Percentiles rank a stretch among this genome's conserved stretches.
These are phyloP conservation scores for Drosophila pegasa DNA, from an alignment of 2,888 invertebrate genomes.

Conservation along the genomic window DNA sequence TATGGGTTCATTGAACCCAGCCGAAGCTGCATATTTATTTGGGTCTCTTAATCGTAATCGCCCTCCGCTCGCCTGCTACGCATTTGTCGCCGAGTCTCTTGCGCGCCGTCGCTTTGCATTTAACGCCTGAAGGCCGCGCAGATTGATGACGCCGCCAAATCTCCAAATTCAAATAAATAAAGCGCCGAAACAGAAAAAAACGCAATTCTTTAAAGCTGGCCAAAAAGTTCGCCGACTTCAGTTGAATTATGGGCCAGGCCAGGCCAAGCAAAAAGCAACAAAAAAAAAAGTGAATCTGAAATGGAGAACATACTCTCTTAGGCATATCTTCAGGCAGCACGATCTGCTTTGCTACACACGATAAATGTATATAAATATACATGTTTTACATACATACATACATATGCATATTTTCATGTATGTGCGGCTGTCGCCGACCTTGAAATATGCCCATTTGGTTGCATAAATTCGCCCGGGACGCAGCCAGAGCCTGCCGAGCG, in stretches of 20 bases:
- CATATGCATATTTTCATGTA: conserved; percentile 12
- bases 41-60: conserved; percentile 69
- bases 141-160: conserved; percentile 77
- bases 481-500: conserved; percentile 15
- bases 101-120: conserved; percentile 70
- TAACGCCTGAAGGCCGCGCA: conserved; percentile 78
- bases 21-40: conserved; percentile 70
- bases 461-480: conserved; percentile 72
- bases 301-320: conserved; percentile 63
- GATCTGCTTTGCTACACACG: conserved; percentile 32
- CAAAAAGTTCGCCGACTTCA: conserved; percentile 66
- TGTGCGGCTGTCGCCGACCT: conserved; percentile 70
- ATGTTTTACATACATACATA: not conserved
- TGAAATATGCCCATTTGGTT: conserved; percentile 78
- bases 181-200: conserved; percentile 15
- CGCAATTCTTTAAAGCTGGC: conserved; percentile 53
- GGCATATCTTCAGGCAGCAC: conserved; percentile 49
- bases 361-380: not conserved
- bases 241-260: conserved; percentile 66
- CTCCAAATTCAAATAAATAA: conserved; percentile 60
- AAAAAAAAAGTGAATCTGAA: conserved; percentile 81
- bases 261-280: conserved; percentile 9
- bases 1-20: conserved; percentile 67
- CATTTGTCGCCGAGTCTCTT: conserved; percentile 68
- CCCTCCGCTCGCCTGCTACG: conserved; percentile 24